Evolutionary conservation across 1,140 invertebrate species (phyloP).

Genomic region (Vollenhovia emeryi): DNA sequence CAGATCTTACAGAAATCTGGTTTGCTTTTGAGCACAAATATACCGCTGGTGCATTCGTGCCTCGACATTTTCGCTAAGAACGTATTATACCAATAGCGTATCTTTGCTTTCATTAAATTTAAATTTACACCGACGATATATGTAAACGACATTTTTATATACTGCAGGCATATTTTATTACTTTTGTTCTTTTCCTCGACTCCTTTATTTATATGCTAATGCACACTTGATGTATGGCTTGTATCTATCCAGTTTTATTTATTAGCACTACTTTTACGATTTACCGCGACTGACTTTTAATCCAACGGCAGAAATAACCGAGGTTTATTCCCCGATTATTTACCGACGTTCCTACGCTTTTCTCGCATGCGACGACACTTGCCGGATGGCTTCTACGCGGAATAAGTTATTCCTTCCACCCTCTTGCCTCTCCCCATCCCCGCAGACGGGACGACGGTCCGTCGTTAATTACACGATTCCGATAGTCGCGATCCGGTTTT

Average conservation of each 20-base stretch:
- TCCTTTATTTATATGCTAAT: neutral
- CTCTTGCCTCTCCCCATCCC: too few species aligned
- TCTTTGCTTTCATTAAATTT: too few species aligned
- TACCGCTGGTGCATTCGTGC: neutral
- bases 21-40: neutral
- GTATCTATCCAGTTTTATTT: neutral
- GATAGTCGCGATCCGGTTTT: neutral
- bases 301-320: neutral
- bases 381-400: neutral
- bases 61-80: neutral
- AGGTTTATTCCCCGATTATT: neutral
- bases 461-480: slow-evolving; percentile 32
- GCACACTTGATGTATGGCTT: neutral
- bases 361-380: neutral
- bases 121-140: too few species aligned
- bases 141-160: too few species aligned
- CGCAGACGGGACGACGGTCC: neutral
- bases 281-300: neutral
- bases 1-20: neutral
- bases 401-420: neutral
- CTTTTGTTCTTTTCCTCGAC: neutral
- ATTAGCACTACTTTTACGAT: neutral
- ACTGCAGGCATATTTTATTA: too few species aligned
- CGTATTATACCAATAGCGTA: neutral
- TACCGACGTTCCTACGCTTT: neutral